Percentiles rank a stretch among this genome's conserved stretches.
These are phyloP conservation scores for Probosciger aterrimus DNA, from an alignment of 2,113 vertebrate species.

Conservation along the genomic window DNA sequence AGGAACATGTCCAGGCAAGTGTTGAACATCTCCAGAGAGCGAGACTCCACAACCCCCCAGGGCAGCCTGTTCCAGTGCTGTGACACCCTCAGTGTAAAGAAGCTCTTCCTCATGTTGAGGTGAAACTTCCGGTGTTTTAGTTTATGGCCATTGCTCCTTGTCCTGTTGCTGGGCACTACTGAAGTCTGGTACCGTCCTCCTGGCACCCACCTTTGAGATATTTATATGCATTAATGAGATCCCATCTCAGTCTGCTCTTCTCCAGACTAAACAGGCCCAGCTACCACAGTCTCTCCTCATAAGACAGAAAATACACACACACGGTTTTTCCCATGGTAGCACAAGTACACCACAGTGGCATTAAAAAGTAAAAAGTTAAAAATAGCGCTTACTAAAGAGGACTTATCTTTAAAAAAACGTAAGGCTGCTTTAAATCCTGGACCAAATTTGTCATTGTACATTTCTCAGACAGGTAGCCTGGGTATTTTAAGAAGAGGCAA, in stretches of 20 bases:
- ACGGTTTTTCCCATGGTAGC: background rate
- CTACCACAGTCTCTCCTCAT: background rate
- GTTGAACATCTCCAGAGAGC: background rate
- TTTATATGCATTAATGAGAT: background rate
- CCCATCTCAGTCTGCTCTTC: background rate
- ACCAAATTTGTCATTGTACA: background rate
- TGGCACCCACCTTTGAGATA: background rate
- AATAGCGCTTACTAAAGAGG: accelerated
- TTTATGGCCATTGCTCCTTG: background rate
- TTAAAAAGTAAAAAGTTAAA: background rate
- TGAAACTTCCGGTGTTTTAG: background rate
- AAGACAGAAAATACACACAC: background rate
- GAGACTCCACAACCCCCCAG: background rate
- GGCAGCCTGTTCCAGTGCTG: background rate
- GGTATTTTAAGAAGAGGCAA: background rate
- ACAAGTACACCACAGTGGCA: accelerated
- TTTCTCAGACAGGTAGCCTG: background rate
- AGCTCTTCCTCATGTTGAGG: background rate
- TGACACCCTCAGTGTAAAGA: background rate
- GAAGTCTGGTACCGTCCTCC: background rate
- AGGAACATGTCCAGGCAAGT: background rate
- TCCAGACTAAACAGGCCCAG: background rate
- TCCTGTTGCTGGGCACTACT: background rate
- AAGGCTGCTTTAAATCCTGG: background rate
- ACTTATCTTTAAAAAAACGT: background rate